These are phyloP conservation scores for Theristicus caerulescens DNA, from an alignment of 2,113 vertebrate genomes.

Conservation along the genomic window DNA sequence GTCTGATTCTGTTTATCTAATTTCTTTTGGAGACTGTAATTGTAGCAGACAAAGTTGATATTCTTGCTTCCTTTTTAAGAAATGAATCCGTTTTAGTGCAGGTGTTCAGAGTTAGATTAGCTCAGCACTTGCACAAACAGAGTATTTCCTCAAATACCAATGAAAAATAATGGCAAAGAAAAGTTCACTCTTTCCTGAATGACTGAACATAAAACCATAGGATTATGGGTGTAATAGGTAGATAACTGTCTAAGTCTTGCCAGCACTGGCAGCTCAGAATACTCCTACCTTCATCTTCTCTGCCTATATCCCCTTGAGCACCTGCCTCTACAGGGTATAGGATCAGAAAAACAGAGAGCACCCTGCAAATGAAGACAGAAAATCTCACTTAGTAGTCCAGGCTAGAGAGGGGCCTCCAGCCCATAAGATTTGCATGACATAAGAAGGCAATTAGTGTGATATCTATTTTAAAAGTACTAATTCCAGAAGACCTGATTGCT, in stretches of 20 bases:
- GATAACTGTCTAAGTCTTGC: background rate
- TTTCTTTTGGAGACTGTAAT: background rate
- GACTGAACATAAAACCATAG: background rate
- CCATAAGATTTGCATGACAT: background rate
- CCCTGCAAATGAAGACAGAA: background rate
- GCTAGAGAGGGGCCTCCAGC: background rate
- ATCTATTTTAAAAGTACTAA: constrained; percentile 23
- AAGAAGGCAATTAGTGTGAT: background rate
- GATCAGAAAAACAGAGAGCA: background rate
- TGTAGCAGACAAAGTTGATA: background rate
- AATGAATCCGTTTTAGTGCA: background rate
- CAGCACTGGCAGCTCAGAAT: background rate
- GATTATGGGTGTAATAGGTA: background rate
- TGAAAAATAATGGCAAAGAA: background rate
- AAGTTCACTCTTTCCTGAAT: background rate
- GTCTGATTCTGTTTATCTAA: background rate
- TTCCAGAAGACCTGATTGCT: background rate
- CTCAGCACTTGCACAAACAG: background rate
- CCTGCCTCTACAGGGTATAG: background rate
- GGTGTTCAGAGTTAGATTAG: background rate
- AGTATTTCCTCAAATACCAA: background rate
- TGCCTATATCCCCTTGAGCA: background rate
- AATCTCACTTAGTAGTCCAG: background rate
- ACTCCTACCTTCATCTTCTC: background rate
- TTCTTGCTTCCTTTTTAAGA: background rate